These are phyloP conservation scores for Orthosia incerta DNA, from an alignment of 2,888 invertebrate species.

Conservation along the genomic window DNA sequence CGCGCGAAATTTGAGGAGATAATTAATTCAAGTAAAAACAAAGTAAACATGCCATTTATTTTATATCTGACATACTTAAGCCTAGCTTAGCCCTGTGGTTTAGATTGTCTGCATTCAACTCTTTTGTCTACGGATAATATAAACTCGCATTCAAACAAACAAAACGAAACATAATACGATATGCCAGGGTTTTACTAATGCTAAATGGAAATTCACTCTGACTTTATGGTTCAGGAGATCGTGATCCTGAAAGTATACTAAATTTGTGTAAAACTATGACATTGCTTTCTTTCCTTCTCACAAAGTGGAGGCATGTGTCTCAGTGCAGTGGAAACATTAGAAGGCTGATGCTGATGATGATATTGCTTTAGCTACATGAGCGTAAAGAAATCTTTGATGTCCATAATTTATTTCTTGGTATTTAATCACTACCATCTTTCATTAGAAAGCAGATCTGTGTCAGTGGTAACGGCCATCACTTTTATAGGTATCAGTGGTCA, in stretches of 20 bases:
- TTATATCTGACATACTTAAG: slow-evolving; percentile 4
- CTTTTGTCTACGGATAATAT: slow-evolving; percentile 13
- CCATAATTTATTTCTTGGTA: too few species aligned
- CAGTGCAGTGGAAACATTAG: too few species aligned
- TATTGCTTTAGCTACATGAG: too few species aligned
- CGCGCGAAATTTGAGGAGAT: too few species aligned
- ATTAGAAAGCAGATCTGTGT: too few species aligned
- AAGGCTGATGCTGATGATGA: too few species aligned
- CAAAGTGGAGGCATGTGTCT: too few species aligned
- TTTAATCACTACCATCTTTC: too few species aligned
- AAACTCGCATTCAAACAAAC: neutral
- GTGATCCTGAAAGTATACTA: neutral
- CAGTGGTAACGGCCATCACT: too few species aligned
- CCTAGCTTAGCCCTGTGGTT: slow-evolving; percentile 14
- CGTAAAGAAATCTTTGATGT: too few species aligned
- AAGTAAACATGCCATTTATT: slow-evolving; percentile 10
- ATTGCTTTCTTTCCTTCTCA: too few species aligned
- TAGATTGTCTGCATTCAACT: slow-evolving; percentile 19
- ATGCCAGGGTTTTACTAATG: slow-evolving; percentile 9
- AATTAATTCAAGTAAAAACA: slow-evolving; percentile 26
- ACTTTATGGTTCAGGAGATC: slow-evolving; percentile 13
- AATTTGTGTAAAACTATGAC: neutral
- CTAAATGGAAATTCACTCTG: slow-evolving; percentile 24
- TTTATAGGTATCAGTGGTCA: too few species aligned
- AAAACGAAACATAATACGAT: slow-evolving; percentile 5